A percentile compares a stretch with the other conserved stretches of the same genome.
These are phyloP conservation scores for Apis dorsata DNA, from an alignment of 1,140 invertebrate species.

Conservation along the genomic window DNA sequence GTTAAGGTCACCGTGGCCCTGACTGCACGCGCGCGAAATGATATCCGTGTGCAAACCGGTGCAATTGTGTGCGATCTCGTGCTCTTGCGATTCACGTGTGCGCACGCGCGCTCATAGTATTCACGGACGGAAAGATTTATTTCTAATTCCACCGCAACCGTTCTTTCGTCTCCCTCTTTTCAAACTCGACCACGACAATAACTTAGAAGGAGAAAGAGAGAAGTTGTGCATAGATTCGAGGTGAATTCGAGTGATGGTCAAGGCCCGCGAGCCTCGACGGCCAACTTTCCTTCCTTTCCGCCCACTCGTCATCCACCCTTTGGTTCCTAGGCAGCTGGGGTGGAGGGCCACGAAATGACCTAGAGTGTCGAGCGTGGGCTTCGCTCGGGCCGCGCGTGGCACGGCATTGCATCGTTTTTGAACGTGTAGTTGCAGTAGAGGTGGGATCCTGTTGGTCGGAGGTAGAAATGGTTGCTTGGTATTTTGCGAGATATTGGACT, in stretches of 20 bases:
- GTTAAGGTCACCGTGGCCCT: slow-evolving; percentile 79
- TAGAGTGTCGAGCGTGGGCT: slow-evolving; percentile 7
- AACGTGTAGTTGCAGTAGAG: not conserved
- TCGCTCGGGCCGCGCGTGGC: not conserved
- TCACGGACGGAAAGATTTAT: slow-evolving; percentile 69
- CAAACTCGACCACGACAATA: not conserved
- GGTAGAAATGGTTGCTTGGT: too few species aligned
- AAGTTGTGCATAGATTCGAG: not conserved
- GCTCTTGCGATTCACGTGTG: not conserved
- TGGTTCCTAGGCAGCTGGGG: not conserved
- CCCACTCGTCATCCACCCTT: not conserved
- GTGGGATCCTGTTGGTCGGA: too few species aligned
- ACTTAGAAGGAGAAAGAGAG: not conserved
- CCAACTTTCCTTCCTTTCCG: not conserved
- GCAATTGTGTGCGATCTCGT: not conserved
- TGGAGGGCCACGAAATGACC: slow-evolving; percentile 23
- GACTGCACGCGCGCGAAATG: slow-evolving; percentile 78
- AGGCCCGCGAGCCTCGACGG: slow-evolving; percentile 42
- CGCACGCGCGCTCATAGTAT: slow-evolving; percentile 43
- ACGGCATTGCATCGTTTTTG: not conserved
- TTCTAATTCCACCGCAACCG: slow-evolving; percentile 71
- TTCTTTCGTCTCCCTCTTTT: not conserved
- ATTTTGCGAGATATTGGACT: not conserved
- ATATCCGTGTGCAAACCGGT: slow-evolving; percentile 70
- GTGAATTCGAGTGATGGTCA: slow-evolving; percentile 33